Base-by-base conservation (phyloP, 2,888 invertebrate species). In the Dusona sp. region DNA sequence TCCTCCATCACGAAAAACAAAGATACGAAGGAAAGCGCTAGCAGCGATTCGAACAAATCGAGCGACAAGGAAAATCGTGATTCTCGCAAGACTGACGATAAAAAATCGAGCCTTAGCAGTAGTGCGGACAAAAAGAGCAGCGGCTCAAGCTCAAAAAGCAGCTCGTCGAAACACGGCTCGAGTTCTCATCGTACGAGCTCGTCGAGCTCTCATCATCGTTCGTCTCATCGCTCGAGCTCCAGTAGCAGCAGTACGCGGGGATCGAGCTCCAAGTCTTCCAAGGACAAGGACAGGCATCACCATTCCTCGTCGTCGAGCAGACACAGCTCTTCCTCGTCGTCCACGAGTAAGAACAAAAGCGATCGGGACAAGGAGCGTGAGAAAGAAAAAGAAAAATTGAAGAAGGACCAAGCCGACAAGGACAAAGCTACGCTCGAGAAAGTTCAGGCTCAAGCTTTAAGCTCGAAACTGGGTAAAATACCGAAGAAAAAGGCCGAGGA, bases 391-490 rank as follows among this genome's bases (percentile, higher is more conserved):
- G 95, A 95, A 78, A 95, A 94, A 88, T 89, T 91, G 85, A 94
- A 94, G 87, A 94, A 93, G 68, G 93, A 93, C 85, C 96, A 96
- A 90, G 95, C 95, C 36, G 97, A 97, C 86, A 97, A 97, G 92
- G 96, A 97, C 90, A 96, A 96, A 91, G 96, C 96, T 42, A 96
- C 96, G 13, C 95, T 97, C 67, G 96, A 96, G 45, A 97, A 97
- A 93, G 92, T 96, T 11, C 95, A 96, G 91, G 95, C 96, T 8
- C 96, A 96, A 79, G 96, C 97, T 33, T 95, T 97, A 83, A 96
- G 96, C 89, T 90, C 92, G 4, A 97, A 97, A 94, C 94, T 97
- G 38, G 97, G 97, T 0, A 97, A 97, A 94, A 97, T 97, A 90
- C 97, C 97, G 0, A 98, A 97, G 94, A 96, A 97, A 90, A 95